A percentile compares a stretch with the other conserved stretches of the same genome.
These are phyloP conservation scores for Myiagra hebetior DNA, from an alignment of 2,113 vertebrate species.

Conservation along the genomic window DNA sequence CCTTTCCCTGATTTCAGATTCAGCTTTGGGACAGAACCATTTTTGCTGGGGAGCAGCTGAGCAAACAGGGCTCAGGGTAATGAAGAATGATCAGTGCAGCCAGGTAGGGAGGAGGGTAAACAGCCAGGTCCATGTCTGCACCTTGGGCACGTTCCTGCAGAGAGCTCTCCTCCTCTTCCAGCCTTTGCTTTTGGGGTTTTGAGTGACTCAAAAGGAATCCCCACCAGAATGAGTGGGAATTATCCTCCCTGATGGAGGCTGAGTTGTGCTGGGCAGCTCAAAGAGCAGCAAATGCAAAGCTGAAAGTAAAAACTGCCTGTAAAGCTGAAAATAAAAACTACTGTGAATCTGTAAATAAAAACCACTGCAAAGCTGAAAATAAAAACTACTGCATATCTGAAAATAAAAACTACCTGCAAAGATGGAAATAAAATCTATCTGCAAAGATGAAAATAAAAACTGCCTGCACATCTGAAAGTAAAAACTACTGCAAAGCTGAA, in stretches of 20 bases:
- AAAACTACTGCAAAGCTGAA: not conserved
- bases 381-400: too few relatives aligned
- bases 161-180: not conserved
- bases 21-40: not conserved
- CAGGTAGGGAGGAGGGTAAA: not conserved
- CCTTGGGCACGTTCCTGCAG: not conserved
- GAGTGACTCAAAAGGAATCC: not conserved
- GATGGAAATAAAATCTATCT: not conserved
- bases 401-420: not conserved
- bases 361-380: too few relatives aligned
- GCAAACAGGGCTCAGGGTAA: not conserved
- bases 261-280: not conserved
- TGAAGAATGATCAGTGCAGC: not conserved
- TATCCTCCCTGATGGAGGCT: not conserved
- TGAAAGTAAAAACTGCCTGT: not conserved
- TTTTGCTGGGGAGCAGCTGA: conserved; percentile 27
- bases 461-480: not conserved
- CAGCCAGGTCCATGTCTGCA: not conserved
- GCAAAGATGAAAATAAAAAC: not conserved
- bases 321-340: not conserved
- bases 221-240: not conserved
- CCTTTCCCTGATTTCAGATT: not conserved
- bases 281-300: not conserved
- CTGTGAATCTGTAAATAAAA: not conserved
- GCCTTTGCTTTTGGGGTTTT: not conserved